Evolutionary conservation across 2,888 invertebrate species (phyloP), one percentile per base, ranked within the genome.

Genomic region (Galeruca laticollis): DNA sequence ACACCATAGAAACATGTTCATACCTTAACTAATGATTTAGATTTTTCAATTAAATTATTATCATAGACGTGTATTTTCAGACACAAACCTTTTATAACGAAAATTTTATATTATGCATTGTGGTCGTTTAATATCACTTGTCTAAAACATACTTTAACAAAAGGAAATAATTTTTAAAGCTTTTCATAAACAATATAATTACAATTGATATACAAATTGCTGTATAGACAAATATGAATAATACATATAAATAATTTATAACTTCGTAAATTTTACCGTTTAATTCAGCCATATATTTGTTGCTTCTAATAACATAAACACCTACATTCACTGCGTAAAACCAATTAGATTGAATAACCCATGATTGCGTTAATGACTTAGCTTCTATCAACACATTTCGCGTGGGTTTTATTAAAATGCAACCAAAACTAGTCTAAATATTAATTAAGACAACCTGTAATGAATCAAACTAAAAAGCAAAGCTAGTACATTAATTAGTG

Each of bases 401-500:
- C 73, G 73, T 73, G 40, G 72, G 70, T 68, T 60, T 60, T 35
- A 69, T 70, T 57, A 72, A 60, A 57, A 60, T 57, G 72, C 70
- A 43, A 66, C 70, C 59, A 65, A 72, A 73, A 66, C 59, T 59
- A 33, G 51, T 64, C 68, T 70, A 70, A 72, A 72, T 69, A 57
- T 51, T 47, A 66, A 66, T 64, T 67, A 69, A 43, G 62, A 68
- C 70, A 70, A 73, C 65, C 66, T 71, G 70, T 66, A 72, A 56
- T 49, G 64, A 71, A 72, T 72, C 68, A 68, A 65, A 69, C 68
- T 63, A 66, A 74, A 73, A 73, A 67, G 69, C 60, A 64, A 74
- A 67, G 72, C 74, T 69, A 74, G 71, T 56, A 72, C 62, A 73
- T 71, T 60, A 69, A 70, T 73, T 73, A 71, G 51, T 66, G 35